Evolutionary conservation across 2,797 vertebrate species (phyloP), one percentile per base, ranked within the genome.

Genomic region (Centropyge bicolor): DNA sequence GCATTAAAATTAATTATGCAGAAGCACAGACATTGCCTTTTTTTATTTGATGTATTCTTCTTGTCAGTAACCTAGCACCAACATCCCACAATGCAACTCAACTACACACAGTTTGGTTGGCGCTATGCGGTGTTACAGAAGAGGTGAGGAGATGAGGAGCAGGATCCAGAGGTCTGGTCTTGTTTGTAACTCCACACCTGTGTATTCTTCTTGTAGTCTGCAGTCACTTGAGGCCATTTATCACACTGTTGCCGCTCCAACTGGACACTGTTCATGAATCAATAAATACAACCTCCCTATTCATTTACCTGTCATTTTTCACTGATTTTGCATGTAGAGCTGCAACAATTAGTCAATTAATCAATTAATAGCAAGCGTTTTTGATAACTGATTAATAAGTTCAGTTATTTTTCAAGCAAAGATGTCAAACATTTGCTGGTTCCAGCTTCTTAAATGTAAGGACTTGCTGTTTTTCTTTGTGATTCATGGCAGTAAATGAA

Each of bases 161-260:
- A 31, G 16, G 13, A 10, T 43, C 59, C 13, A 48, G 20, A 51
- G 45, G 22, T 36, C 45, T 51, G 57, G 3, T 38, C 35, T 8
- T 51, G 19, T 73, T 74, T 74, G 8, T 38, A 24, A 55, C 49
- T 54, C 27, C 49, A 46, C 24, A 72, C 38, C 36, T 7, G 4
- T 24, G 64, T 9, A 43, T 24, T 66, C 13, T 24, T 46, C 17
- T 41, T 59, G 16, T 41, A 41, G 51, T 12, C 52, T 65, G 65
- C 8, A 74, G 54, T 55, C 61, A 74, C 17, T 35, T 52, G 17
- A 40, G 35, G 54, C 38, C 22, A 19, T 56, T 24, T 27, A 46
- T 74, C 31, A 22, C 51, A 52, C n/a, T 24, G 24, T n/a, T 52
- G n/a, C 51, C 24, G 51, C 51, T 46, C 45, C 17, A 3, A 11